phyloP scores from a whole-genome alignment of 53 echinoderm and acorn worm genomes.

The Paracentrotus lividus region DNA sequence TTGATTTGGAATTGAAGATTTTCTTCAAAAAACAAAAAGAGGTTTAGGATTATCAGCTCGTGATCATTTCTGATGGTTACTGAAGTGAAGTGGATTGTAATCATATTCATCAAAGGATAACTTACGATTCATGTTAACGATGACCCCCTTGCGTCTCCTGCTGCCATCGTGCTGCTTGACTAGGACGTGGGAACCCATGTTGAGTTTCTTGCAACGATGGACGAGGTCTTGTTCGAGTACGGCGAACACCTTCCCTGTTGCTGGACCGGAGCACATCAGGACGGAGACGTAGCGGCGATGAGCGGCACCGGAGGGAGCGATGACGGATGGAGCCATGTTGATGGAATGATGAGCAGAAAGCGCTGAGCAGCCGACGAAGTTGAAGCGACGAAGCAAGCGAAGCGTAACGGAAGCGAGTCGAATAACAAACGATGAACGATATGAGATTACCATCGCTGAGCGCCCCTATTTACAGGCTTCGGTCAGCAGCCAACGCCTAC shows the following conservation, averaged over 20 bases:
- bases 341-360: not conserved
- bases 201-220: constrained; percentile 16
- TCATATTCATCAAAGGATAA: not conserved
- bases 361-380: not conserved
- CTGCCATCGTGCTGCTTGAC: constrained; percentile 60
- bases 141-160: constrained; percentile 46
- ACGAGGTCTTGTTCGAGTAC: constrained; percentile 41
- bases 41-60: too few species aligned
- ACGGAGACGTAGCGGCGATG: constrained; percentile 44
- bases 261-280: constrained; percentile 55
- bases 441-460: not conserved
- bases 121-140: constrained; percentile 68
- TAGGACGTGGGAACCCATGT: constrained; percentile 44
- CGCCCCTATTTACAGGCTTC: not conserved
- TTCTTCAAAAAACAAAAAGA: too few species aligned
- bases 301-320: not conserved
- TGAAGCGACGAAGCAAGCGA: not conserved
- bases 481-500: not conserved
- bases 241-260: not conserved
- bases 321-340: constrained; percentile 27
- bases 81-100: not conserved
- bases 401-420: not conserved
- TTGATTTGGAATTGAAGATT: too few species aligned
- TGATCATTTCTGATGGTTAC: too few species aligned
- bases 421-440: not conserved